These are phyloP conservation scores for Zeugodacus cucurbitae DNA, from an alignment of 1,140 invertebrate genomes.

Conservation along the genomic window DNA sequence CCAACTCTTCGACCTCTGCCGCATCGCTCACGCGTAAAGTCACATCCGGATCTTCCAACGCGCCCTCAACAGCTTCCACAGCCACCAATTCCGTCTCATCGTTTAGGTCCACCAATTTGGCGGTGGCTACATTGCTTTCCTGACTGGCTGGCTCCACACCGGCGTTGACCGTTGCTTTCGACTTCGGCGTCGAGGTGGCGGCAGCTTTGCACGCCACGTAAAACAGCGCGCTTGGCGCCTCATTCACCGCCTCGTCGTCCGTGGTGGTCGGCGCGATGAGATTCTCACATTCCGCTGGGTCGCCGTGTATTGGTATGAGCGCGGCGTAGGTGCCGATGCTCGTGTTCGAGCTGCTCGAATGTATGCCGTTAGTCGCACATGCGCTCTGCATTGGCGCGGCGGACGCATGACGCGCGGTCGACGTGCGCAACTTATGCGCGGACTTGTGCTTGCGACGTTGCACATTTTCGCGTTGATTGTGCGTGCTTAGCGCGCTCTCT, in stretches of 20 bases:
- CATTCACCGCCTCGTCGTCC: constrained; percentile 56
- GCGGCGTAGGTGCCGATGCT: constrained; percentile 30
- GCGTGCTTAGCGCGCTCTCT: constrained; percentile 45
- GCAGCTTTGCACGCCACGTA: background rate
- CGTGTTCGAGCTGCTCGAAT: background rate
- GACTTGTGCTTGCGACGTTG: constrained; percentile 53
- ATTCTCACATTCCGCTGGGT: constrained; percentile 61
- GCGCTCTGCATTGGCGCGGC: background rate
- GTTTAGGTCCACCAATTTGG: background rate
- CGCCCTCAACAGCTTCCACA: background rate
- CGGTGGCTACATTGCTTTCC: background rate
- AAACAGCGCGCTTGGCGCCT: background rate
- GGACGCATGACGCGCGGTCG: background rate
- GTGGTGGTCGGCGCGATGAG: constrained; percentile 52
- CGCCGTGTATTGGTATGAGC: constrained; percentile 53
- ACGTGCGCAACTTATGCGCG: constrained; percentile 14
- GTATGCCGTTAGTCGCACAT: background rate
- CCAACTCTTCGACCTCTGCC: constrained; percentile 3
- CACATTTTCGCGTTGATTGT: constrained; percentile 5
- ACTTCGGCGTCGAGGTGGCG: background rate
- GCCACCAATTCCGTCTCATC: background rate
- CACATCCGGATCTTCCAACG: background rate
- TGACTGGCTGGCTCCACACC: background rate
- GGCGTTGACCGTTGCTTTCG: background rate
- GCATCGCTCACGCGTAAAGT: background rate